Evolutionary conservation across 1,140 invertebrate genomes (phyloP).

Genomic region (Caenorhabditis tropicalis): DNA sequence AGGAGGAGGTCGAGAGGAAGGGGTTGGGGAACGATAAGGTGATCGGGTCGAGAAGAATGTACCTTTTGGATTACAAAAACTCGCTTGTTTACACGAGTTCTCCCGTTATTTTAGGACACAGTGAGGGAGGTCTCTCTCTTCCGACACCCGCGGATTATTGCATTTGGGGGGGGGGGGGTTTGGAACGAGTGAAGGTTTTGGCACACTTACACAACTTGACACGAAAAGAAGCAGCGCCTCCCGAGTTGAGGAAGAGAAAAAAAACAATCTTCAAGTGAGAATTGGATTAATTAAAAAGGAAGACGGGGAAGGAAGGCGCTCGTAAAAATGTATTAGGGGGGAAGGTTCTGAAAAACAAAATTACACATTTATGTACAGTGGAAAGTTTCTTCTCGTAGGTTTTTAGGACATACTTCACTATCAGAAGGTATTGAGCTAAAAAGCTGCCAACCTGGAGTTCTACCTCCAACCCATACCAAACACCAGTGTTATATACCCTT

Average conservation of each 20-base stretch:
- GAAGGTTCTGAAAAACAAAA: neutral
- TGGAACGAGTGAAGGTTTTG: constrained; percentile 31
- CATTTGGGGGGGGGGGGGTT: constrained; percentile 9
- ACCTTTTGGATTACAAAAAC: constrained; percentile 29
- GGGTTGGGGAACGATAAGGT: neutral
- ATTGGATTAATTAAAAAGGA: constrained; percentile 33
- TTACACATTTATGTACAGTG: too few species aligned
- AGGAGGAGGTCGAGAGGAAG: neutral
- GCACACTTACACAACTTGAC: constrained; percentile 3
- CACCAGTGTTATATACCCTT: neutral
- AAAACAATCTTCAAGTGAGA: neutral
- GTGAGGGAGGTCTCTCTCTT: neutral
- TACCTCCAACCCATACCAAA: neutral
- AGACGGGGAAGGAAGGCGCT: neutral
- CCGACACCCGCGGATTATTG: neutral
- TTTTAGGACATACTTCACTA: too few species aligned
- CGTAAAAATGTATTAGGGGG: neutral
- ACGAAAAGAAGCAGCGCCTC: neutral
- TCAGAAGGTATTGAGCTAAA: too few species aligned
- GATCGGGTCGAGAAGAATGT: neutral
- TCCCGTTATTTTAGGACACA: constrained; percentile 27
- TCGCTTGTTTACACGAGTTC: constrained; percentile 43
- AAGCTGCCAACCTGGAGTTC: too few species aligned
- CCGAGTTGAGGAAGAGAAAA: neutral
- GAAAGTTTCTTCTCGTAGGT: too few species aligned